A percentile compares a stretch with the other conserved stretches of the same genome.
Conservation (phyloP, 2,113 vertebrate genomes). For the Eidolon helvum region DNA sequence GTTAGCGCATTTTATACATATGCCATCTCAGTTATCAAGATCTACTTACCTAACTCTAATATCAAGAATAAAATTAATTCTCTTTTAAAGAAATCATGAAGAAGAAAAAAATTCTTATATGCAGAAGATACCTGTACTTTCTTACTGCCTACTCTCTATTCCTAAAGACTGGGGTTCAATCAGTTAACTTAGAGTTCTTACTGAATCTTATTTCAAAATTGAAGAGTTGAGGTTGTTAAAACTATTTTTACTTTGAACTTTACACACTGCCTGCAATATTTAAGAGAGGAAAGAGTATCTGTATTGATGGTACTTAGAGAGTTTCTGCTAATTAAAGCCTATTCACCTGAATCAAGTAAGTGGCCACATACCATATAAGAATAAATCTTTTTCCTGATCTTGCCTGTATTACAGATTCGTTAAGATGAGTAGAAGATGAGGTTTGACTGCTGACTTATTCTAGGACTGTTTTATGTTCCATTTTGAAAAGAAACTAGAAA, state of each 20-base stretch:
- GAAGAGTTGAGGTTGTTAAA: constrained; percentile 26
- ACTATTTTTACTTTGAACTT: constrained; percentile 27
- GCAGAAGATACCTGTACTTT: neutral
- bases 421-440: neutral
- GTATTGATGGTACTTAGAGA: neutral
- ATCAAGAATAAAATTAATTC: constrained; percentile 6
- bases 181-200: neutral
- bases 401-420: neutral
- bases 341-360: neutral
- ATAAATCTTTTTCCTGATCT: neutral
- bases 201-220: constrained; percentile 32
- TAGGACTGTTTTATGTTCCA: neutral
- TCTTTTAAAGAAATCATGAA: neutral
- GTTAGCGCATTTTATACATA: neutral
- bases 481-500: neutral
- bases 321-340: constrained; percentile 34
- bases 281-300: neutral
- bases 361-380: neutral
- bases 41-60: neutral
- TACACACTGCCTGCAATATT: neutral
- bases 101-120: neutral
- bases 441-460: neutral
- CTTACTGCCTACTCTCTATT: neutral
- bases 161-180: neutral
- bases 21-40: neutral